These are phyloP conservation scores for Noturus placidus DNA, from an alignment of 2,113 vertebrate genomes.

Conservation along the genomic window DNA sequence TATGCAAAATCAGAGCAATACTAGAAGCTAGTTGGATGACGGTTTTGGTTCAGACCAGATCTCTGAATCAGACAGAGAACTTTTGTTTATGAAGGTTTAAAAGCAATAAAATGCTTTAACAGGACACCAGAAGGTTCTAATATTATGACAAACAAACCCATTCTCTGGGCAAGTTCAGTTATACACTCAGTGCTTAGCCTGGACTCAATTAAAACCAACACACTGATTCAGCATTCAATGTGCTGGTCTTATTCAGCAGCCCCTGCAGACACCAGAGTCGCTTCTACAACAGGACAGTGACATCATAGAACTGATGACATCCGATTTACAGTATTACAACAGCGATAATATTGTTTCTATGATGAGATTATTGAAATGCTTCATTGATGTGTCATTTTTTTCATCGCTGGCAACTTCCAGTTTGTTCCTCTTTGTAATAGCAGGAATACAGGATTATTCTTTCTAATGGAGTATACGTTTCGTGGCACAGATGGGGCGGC, in stretches of 20 bases:
- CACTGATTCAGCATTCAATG: constrained; percentile 14
- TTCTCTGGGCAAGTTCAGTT: constrained; percentile 17
- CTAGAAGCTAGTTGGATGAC: background rate
- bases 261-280: background rate
- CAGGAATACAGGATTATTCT: background rate
- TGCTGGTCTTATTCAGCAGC: background rate
- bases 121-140: constrained; percentile 27
- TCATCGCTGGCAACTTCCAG: background rate
- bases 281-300: background rate
- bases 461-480: background rate
- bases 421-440: too few relatives aligned
- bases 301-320: too few relatives aligned
- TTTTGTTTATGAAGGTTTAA: constrained; percentile 3
- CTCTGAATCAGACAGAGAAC: background rate
- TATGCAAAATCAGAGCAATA: background rate
- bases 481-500: background rate
- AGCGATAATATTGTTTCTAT: too few relatives aligned
- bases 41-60: background rate
- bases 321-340: background rate
- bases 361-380: background rate
- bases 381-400: background rate
- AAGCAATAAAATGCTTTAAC: constrained; percentile 18
- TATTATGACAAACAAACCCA: background rate
- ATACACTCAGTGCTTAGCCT: constrained; percentile 3
- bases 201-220: constrained; percentile 10